phyloP scores from a whole-genome alignment of 1,140 invertebrate species.

The Trichogramma pretiosum region DNA sequence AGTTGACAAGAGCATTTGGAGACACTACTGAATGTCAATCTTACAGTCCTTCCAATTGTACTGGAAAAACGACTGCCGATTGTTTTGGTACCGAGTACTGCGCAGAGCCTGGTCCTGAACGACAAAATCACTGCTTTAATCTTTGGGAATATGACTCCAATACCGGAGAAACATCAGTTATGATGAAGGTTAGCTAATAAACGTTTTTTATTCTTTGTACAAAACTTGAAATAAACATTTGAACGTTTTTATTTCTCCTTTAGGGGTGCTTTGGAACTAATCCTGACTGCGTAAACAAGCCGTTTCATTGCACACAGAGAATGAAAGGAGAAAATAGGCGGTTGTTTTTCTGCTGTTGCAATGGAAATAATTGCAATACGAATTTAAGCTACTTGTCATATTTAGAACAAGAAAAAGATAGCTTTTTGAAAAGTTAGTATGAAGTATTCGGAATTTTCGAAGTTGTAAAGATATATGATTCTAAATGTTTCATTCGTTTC shows the following conservation, averaged over 20 bases:
- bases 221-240: not conserved
- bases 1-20: no score
- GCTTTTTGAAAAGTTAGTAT: no score
- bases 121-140: constrained; percentile 5
- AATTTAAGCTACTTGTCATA: no score
- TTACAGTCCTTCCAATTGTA: not conserved
- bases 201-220: not conserved
- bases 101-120: not conserved
- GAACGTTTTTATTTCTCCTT: not conserved
- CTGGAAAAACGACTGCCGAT: not conserved
- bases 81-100: not conserved
- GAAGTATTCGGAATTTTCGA: no score
- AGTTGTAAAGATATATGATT: no score
- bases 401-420: no score
- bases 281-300: not conserved
- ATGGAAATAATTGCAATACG: constrained; percentile 1
- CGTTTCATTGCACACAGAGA: not conserved
- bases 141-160: not conserved
- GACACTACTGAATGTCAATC: not conserved
- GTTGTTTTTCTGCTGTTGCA: constrained; percentile 9
- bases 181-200: not conserved
- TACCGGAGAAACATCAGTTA: not conserved
- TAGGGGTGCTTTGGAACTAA: constrained; percentile 8
- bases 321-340: not conserved
- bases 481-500: no score